phyloP scores from a whole-genome alignment of 2,888 invertebrate genomes.

The Lacanobia oleracea region DNA sequence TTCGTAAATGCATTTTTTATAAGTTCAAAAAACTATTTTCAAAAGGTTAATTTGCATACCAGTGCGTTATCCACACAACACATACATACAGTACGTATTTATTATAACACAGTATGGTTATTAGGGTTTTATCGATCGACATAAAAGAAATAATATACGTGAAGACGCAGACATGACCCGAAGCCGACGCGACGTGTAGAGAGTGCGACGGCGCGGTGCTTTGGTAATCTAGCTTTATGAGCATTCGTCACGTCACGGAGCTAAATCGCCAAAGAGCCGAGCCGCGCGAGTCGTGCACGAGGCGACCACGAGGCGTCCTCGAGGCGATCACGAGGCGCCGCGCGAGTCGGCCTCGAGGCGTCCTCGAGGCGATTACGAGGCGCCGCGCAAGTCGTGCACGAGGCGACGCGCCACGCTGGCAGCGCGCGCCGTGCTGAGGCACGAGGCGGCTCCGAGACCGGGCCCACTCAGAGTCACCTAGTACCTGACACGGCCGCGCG shows the following conservation, averaged over 20 bases:
- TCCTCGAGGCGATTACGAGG: too few species aligned
- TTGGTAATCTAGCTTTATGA: constrained; percentile 99
- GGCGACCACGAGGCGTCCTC: too few species aligned
- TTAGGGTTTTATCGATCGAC: neutral
- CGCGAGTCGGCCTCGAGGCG: constrained; percentile 56
- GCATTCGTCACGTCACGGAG: constrained; percentile 94
- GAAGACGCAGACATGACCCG: constrained; percentile 39
- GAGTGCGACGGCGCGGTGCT: constrained; percentile 91
- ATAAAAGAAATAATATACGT: neutral
- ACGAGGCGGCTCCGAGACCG: constrained; percentile 90
- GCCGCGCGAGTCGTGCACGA: constrained; percentile 73
- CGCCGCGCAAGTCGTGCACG: constrained; percentile 73
- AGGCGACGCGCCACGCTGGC: constrained; percentile 7
- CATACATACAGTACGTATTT: too few species aligned
- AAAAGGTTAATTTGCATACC: too few species aligned
- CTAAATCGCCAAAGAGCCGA: constrained; percentile 97
- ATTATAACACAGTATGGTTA: neutral
- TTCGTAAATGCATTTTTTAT: too few species aligned
- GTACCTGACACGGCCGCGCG: constrained; percentile 92
- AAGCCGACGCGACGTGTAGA: constrained; percentile 52
- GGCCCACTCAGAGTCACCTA: constrained; percentile 95
- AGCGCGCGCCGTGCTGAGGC: constrained; percentile 82
- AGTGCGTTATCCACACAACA: neutral
- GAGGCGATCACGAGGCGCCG: constrained; percentile 75
- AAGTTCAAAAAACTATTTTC: too few species aligned